These are phyloP conservation scores for Miltochrista miniata DNA, from an alignment of 2,888 invertebrate genomes.

Conservation along the genomic window DNA sequence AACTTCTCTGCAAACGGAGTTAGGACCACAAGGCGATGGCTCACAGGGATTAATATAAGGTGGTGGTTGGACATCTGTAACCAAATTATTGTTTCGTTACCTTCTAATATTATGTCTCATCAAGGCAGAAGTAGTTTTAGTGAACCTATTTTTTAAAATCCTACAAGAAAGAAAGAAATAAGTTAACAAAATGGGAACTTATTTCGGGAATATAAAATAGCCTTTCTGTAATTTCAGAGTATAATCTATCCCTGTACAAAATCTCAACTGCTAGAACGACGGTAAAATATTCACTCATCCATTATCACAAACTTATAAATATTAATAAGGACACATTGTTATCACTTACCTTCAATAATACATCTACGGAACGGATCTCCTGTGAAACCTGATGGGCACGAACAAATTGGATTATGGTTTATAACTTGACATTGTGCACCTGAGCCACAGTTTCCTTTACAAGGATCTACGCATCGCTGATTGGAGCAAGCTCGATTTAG, in stretches of 20 bases:
- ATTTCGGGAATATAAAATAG: too few relatives aligned
- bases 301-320: too few relatives aligned
- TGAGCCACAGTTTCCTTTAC: constrained; percentile 88
- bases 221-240: too few relatives aligned
- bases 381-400: constrained; percentile 85
- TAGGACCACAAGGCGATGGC: constrained; percentile 91
- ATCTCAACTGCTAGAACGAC: too few relatives aligned
- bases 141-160: too few relatives aligned
- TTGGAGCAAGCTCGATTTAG: constrained; percentile 87
- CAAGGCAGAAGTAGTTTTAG: too few relatives aligned
- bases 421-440: constrained; percentile 88
- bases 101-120: too few relatives aligned
- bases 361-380: constrained; percentile 90
- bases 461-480: constrained; percentile 89
- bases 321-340: not conserved
- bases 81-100: constrained; percentile 3
- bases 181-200: not conserved
- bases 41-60: constrained; percentile 83
- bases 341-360: constrained; percentile 80
- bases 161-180: too few relatives aligned
- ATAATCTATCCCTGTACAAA: too few relatives aligned
- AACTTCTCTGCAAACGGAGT: constrained; percentile 85
- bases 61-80: constrained; percentile 59
- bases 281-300: too few relatives aligned
- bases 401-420: constrained; percentile 89